These are phyloP conservation scores for Ceuthmochares aereus DNA, from an alignment of 2,113 vertebrate genomes.

Conservation along the genomic window DNA sequence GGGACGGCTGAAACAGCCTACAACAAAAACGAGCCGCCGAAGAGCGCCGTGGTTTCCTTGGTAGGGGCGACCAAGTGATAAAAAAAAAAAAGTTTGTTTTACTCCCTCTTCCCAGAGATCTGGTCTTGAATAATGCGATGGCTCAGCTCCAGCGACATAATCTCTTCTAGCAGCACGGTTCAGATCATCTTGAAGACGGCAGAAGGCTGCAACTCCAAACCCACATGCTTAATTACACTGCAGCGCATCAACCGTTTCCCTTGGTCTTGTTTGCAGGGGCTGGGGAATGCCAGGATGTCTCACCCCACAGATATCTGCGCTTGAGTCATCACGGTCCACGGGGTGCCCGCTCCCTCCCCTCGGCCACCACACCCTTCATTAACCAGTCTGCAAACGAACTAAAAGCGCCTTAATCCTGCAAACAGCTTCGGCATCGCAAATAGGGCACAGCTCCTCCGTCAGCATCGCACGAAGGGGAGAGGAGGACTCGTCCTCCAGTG, in stretches of 20 bases:
- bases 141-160: slow-evolving; percentile 18
- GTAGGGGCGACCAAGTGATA: not conserved
- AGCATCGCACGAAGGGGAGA: not conserved
- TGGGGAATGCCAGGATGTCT: not conserved
- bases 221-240: not conserved
- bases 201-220: not conserved
- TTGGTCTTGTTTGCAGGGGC: fast-evolving
- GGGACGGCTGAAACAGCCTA: not conserved
- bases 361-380: not conserved
- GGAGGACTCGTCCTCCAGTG: not conserved
- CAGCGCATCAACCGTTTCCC: not conserved
- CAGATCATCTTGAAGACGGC: not conserved
- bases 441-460: not conserved
- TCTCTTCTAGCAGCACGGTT: not conserved
- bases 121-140: not conserved
- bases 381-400: not conserved
- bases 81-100: not conserved
- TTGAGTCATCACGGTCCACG: not conserved
- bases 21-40: not conserved
- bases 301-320: not conserved
- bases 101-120: not conserved
- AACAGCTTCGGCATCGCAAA: not conserved
- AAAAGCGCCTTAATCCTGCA: not conserved
- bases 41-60: not conserved
- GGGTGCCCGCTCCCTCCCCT: not conserved